Conservation (phyloP, 2,113 vertebrate genomes). For the Myiopsitta monachus region DNA sequence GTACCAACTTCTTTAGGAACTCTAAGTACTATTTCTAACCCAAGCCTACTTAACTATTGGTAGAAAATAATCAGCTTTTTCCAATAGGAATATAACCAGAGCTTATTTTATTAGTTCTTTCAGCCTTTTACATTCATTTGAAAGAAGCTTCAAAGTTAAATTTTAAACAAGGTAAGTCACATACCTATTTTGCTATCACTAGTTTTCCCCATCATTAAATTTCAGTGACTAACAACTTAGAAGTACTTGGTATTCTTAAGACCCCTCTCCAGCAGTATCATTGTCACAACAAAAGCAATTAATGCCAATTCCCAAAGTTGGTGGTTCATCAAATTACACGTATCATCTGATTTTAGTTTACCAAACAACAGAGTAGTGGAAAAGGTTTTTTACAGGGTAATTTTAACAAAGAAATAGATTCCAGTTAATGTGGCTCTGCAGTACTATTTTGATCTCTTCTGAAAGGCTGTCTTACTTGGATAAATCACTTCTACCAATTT, state of each 20-base stretch:
- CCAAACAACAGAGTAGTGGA: background rate
- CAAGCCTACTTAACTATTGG: background rate
- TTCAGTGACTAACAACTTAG: background rate
- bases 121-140: background rate
- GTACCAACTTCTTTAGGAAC: background rate
- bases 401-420: background rate
- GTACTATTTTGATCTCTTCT: background rate
- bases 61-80: background rate
- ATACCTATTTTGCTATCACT: background rate
- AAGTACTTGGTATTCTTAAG: background rate
- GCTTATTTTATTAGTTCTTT: background rate
- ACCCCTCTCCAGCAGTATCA: background rate
- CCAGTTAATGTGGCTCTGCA: background rate
- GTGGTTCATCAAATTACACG: background rate
- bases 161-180: background rate
- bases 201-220: background rate
- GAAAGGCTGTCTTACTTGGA: background rate
- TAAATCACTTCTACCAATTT: background rate
- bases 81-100: background rate
- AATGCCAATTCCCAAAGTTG: background rate
- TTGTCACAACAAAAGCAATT: background rate
- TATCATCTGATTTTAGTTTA: background rate
- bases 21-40: background rate
- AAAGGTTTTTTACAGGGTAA: background rate
- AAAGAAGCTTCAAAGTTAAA: background rate